These are phyloP conservation scores for Piscicola geometra DNA, from an alignment of 2,888 invertebrate genomes.

Conservation along the genomic window DNA sequence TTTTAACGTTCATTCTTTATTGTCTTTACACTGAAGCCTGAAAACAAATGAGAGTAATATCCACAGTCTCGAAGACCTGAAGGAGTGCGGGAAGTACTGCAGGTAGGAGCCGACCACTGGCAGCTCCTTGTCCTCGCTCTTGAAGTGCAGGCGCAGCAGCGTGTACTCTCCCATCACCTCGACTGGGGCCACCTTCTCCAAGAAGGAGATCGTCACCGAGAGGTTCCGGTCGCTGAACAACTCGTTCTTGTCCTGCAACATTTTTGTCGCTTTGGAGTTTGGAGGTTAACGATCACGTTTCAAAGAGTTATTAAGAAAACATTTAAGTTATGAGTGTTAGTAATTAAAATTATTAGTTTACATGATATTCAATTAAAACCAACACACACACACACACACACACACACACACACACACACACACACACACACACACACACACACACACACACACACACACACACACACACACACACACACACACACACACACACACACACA, in stretches of 20 bases:
- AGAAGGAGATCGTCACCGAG: conserved; percentile 18
- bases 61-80: neutral
- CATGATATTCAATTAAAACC: neutral
- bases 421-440: neutral
- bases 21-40: too few relatives aligned
- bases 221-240: neutral
- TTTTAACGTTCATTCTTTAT: too few relatives aligned
- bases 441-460: conserved; percentile 16
- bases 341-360: too few relatives aligned
- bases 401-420: too few relatives aligned
- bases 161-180: neutral
- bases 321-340: neutral
- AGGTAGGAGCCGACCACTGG: neutral
- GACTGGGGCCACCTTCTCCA: neutral
- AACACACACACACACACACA: too few relatives aligned
- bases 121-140: conserved; percentile 9
- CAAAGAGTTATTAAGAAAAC: neutral
- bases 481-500: conserved; percentile 7
- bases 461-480: conserved; percentile 5
- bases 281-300: neutral
- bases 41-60: too few relatives aligned
- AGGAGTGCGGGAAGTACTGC: neutral
- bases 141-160: conserved; percentile 19
- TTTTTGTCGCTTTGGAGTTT: too few relatives aligned
- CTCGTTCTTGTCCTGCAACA: conserved; percentile 25